Evolutionary conservation across 2,797 vertebrate genomes (phyloP).

Genomic region (Parotocinclus haroldoi): DNA sequence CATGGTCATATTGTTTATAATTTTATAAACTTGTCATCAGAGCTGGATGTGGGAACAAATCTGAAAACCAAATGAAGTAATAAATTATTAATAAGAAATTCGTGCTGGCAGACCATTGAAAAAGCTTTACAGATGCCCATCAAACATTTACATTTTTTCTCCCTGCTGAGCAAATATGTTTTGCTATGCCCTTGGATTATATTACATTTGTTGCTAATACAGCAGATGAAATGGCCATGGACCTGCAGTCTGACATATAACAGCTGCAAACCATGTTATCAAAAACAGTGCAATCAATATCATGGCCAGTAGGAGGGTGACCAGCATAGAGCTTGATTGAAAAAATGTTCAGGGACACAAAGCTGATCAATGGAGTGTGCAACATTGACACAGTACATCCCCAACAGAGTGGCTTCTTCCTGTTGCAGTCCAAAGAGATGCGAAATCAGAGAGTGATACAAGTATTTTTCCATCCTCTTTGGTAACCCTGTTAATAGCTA

Average conservation of each 20-base stretch:
- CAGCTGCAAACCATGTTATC: conserved; percentile 60
- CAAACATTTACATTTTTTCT: not conserved
- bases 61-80: conserved; percentile 10
- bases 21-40: too few relatives aligned
- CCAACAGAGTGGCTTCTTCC: not conserved
- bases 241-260: conserved; percentile 44
- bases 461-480: too few relatives aligned
- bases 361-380: not conserved
- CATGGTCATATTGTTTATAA: too few relatives aligned
- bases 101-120: not conserved
- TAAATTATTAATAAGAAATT: conserved; percentile 3
- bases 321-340: conserved; percentile 20
- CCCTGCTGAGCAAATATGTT: too few relatives aligned
- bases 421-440: not conserved
- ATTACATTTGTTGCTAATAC: not conserved
- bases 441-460: too few relatives aligned
- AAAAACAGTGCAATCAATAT: conserved; percentile 62
- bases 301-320: conserved; percentile 57
- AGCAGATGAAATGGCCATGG: conserved; percentile 5
- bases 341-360: conserved; percentile 2
- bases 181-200: conserved; percentile 5
- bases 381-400: not conserved
- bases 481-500: too few relatives aligned
- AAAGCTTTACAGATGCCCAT: not conserved
- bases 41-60: not conserved